Evolutionary conservation across 2,797 vertebrate genomes (phyloP), one percentile per base, ranked within the genome.

Genomic region (Trachurus trachurus): DNA sequence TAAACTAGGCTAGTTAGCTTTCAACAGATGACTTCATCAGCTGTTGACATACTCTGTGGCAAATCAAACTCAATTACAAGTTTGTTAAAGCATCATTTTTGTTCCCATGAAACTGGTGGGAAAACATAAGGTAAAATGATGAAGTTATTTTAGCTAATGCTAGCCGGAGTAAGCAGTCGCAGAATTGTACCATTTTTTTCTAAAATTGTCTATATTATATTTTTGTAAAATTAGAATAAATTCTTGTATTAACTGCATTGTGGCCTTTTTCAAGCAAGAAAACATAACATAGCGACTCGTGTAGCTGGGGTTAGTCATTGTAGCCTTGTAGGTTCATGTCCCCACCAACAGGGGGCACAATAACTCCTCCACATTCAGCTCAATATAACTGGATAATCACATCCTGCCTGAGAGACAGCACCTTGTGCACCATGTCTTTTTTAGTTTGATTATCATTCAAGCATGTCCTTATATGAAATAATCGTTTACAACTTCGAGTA

Each of bases 281-380:
- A 37, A 8, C 34, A 37, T 37, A 37, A 37, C 34, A 37, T 37
- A 37, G 34, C 34, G 34, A 47, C 17, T 19, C 42, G 6, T 49
- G 19, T 45, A 47, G 19, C 7, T 12, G 10, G 15, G 7, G 4
- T 62, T 13, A 45, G 1, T 56, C 13, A 29, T 4, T 34, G 54
- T 58, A 65, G 67, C 21, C 29, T 1, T 78, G 81, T 56, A 66
- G 71, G 7, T 82, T 63, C n/a, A 17, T 12, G 1, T 69, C 64
- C n/a, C 42, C 58, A 76, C 92, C 94, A 93, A 31, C 85, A 93
- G 92, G 77, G 90, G 88, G 88, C 83, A 79, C 59, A 86, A 72
- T 56, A 66, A 79, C 39, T 26, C 69, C 56, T 67, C 52, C 12
- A 58, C 13, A 84, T 60, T 60, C 56, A 45, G 10, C 49, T 9